Evolutionary conservation across 1,140 invertebrate species (phyloP), one percentile per base, ranked within the genome.

Genomic region (Cephus cinctus): DNA sequence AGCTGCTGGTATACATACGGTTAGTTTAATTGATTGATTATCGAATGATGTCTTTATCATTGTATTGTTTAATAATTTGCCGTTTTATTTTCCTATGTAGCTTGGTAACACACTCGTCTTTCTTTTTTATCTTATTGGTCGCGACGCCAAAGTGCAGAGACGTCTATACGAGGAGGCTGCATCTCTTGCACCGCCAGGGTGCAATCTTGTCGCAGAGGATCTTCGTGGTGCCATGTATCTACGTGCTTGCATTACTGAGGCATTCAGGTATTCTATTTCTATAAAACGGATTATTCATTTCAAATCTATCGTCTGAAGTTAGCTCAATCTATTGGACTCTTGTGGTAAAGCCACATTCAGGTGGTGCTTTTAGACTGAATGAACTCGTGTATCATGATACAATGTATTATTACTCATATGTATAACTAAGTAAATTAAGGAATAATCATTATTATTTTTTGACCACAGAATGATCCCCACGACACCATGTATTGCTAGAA

Each of bases 201-300:
- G 80, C 20, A 73, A 80, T 21, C 71, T 88, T 30, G 76, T 78
- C 2, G 73, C 81, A 11, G 80, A 86, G 16, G 78, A 82, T 25
- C 67, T 94, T 2, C 73, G 81, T 2, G 80, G 81, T 25, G 82
- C 88, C 23, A 78, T 81, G 3, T 94, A 93, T 62, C 78, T 94
- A 1, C 86, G 87, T 56, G 92, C 92, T 2, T 95, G 91, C 57
- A 83, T 95, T 3, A 86, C 84, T 41, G 94, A 98, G 79, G 81
- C 88, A 0, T 94, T 94, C 64, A 79, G 78, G 77, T 79, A 59
- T 20, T 32, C n/a, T n/a, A n/a, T n/a, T n/a, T n/a, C n/a, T n/a
- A n/a, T n/a, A n/a, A n/a, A n/a, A n/a, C n/a, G n/a, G n/a, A n/a
- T n/a, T n/a, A n/a, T n/a, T n/a, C n/a, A n/a, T n/a, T n/a, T n/a